These are phyloP conservation scores for Anorthoa munda DNA, from an alignment of 2,888 invertebrate genomes.

Conservation along the genomic window DNA sequence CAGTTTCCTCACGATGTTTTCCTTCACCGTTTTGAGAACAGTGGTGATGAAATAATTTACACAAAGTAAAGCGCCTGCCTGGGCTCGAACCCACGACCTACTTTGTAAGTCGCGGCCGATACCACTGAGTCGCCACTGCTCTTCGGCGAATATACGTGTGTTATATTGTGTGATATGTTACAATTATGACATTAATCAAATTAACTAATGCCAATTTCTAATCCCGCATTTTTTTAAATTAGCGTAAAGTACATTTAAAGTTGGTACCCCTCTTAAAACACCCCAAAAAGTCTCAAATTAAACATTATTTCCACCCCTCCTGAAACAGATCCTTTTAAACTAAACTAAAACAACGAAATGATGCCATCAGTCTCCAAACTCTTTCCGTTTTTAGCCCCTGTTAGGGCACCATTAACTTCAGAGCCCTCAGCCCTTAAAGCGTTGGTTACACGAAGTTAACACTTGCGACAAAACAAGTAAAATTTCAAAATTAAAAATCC, in stretches of 20 bases:
- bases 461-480: conserved; percentile 6
- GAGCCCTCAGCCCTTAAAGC: conserved; percentile 54
- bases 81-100: no score
- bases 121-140: no score
- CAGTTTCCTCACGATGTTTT: no score
- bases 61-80: no score
- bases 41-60: no score
- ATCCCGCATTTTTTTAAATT: neutral
- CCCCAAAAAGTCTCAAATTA: conserved; percentile 31
- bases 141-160: no score
- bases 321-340: conserved; percentile 43
- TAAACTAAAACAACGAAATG: conserved; percentile 65
- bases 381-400: conserved; percentile 69
- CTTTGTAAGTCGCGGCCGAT: no score
- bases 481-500: no score
- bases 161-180: no score
- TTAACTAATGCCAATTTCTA: neutral
- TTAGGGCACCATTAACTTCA: conserved; percentile 70
- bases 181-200: no score
- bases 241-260: neutral
- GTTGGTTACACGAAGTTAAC: conserved; percentile 1
- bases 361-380: conserved; percentile 66
- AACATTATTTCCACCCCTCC: conserved; percentile 19
- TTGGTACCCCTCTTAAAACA: neutral
- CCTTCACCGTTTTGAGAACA: no score